Evolutionary conservation across 2,888 invertebrate species (phyloP).

Genomic region (Notodonta dromedarius): DNA sequence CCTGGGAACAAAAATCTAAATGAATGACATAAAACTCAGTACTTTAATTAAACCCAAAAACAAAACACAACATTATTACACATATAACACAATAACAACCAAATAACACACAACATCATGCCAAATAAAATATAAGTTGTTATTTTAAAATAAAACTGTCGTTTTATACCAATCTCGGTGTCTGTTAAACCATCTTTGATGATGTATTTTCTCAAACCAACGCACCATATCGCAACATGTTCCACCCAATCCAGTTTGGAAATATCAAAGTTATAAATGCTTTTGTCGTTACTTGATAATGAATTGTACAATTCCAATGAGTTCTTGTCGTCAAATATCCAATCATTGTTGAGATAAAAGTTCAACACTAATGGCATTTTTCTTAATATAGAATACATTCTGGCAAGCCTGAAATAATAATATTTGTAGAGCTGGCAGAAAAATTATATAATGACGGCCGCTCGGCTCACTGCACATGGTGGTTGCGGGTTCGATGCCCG

Average conservation of each 20-base stretch:
- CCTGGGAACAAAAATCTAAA: too few species aligned
- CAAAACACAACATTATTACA: not conserved
- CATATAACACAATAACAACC: not conserved
- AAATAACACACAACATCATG: not conserved
- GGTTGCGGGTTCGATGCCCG: too few species aligned
- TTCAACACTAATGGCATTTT: constrained; percentile 30
- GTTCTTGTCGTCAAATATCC: constrained; percentile 44
- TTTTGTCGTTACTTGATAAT: constrained; percentile 34
- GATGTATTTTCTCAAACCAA: constrained; percentile 44
- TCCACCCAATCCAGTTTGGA: constrained; percentile 32
- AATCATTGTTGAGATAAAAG: constrained; percentile 37
- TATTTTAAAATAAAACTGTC: constrained; percentile 28
- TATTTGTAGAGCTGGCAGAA: too few species aligned
- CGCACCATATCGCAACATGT: constrained; percentile 28
- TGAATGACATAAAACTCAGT: too few species aligned
- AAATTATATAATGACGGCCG: too few species aligned
- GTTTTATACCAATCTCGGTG: constrained; percentile 23
- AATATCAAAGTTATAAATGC: constrained; percentile 46
- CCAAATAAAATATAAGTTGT: constrained; percentile 1
- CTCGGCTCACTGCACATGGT: too few species aligned
- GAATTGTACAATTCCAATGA: constrained; percentile 23
- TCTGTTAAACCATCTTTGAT: constrained; percentile 42
- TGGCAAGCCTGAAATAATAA: constrained; percentile 33
- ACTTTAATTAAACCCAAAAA: not conserved
- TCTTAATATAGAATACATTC: constrained; percentile 37